Evolutionary conservation across 1,140 invertebrate species (phyloP).

Genomic region (Leptinotarsa lineolata): DNA sequence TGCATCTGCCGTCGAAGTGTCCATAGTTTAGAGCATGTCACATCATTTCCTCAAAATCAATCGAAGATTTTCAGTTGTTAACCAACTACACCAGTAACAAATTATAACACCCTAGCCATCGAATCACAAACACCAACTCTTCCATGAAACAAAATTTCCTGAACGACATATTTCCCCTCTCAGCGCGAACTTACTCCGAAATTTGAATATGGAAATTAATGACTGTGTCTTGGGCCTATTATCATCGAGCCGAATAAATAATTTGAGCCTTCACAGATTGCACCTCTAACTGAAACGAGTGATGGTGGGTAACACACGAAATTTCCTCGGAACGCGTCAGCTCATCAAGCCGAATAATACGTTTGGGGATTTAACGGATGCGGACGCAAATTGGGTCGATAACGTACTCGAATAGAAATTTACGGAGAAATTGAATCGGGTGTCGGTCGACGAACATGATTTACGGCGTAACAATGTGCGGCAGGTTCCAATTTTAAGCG

Average conservation of each 20-base stretch:
- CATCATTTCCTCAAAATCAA: too few species aligned
- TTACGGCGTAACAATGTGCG: constrained; percentile 1
- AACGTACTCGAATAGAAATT: constrained; percentile 2
- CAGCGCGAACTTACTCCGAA: too few species aligned
- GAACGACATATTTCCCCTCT: too few species aligned
- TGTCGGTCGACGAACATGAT: background rate
- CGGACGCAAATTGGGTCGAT: constrained; percentile 4
- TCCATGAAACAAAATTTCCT: too few species aligned
- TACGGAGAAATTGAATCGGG: background rate
- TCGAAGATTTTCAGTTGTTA: too few species aligned
- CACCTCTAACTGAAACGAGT: background rate
- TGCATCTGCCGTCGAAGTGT: too few species aligned
- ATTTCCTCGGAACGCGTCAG: background rate
- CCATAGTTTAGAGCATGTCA: too few species aligned
- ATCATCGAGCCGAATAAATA: background rate
- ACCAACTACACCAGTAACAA: too few species aligned
- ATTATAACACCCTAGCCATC: too few species aligned
- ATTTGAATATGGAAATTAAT: constrained; percentile 3
- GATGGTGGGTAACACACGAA: background rate
- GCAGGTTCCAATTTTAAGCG: background rate
- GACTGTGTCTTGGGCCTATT: background rate
- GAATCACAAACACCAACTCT: too few species aligned
- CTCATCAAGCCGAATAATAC: constrained; percentile 1
- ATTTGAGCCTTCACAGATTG: background rate
- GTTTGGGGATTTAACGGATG: constrained; percentile 7